phyloP scores from a whole-genome alignment of 2,888 invertebrate genomes.

The Unio delphinus region DNA sequence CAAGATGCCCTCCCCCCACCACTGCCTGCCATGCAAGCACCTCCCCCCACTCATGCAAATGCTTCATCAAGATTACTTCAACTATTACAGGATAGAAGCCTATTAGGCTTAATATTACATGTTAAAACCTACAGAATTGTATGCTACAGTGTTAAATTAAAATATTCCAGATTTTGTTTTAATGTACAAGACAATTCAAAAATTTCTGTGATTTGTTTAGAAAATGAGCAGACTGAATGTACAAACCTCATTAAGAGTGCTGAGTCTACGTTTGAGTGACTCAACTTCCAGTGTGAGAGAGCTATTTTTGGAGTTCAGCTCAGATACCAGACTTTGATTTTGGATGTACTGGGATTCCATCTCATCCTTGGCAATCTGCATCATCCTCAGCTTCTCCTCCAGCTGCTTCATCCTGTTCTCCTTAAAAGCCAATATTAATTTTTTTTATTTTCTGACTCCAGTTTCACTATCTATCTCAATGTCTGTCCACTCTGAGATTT shows the following conservation, averaged over 20 bases:
- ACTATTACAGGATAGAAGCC: no score
- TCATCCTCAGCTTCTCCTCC: constrained; percentile 65
- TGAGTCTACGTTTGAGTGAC: constrained; percentile 57
- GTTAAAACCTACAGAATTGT: no score
- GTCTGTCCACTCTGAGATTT: no score
- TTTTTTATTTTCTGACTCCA: no score
- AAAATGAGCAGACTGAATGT: not conserved
- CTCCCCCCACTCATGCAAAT: no score
- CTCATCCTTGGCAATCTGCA: constrained; percentile 65
- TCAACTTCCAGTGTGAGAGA: constrained; percentile 66
- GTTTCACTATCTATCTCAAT: no score
- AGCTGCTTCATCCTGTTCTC: constrained; percentile 62
- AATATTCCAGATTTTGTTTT: no score
- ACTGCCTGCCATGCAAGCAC: no score
- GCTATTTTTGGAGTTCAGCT: constrained; percentile 66
- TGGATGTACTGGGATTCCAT: constrained; percentile 62
- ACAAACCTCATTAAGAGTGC: constrained; percentile 62
- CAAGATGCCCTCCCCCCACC: no score
- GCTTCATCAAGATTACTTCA: no score
- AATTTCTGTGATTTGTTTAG: no score
- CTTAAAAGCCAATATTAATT: constrained; percentile 28
- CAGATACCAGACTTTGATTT: constrained; percentile 57
- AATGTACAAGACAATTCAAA: not conserved
- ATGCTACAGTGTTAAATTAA: no score
- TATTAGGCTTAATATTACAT: not conserved